phyloP scores from a whole-genome alignment of 2,888 invertebrate species.

The Morpho deidamia region DNA sequence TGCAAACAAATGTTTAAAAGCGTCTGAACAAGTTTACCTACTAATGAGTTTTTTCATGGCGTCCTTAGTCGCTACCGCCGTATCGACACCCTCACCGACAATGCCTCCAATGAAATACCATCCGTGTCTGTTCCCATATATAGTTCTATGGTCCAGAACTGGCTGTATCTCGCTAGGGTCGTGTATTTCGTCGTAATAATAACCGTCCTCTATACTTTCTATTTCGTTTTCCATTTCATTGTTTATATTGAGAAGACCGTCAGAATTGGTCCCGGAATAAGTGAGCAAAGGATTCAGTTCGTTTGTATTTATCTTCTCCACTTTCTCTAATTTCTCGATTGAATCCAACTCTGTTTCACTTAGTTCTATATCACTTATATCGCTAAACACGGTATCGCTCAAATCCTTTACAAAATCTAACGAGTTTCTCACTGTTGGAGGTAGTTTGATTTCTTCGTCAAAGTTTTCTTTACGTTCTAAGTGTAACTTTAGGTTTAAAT shows the following conservation, averaged over 20 bases:
- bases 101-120: constrained; percentile 93
- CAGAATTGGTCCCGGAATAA: constrained; percentile 46
- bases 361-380: constrained; percentile 81
- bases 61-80: constrained; percentile 81
- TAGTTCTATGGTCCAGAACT: constrained; percentile 79
- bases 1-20: constrained; percentile 19
- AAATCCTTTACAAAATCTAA: constrained; percentile 80
- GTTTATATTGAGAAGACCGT: constrained; percentile 35
- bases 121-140: constrained; percentile 84
- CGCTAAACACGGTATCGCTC: constrained; percentile 81
- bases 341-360: constrained; percentile 81
- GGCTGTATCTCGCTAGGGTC: constrained; percentile 78
- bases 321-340: constrained; percentile 74
- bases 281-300: constrained; percentile 65
- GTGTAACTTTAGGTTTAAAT: constrained; percentile 91
- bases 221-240: constrained; percentile 46
- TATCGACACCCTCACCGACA: constrained; percentile 82
- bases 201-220: constrained; percentile 54
- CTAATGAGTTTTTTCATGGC: constrained; percentile 88
- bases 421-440: constrained; percentile 74
- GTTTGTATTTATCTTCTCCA: constrained; percentile 61
- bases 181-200: constrained; percentile 60
- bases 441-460: constrained; percentile 52
- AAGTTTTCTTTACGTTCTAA: constrained; percentile 82
- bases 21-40: constrained; percentile 81